phyloP scores from a whole-genome alignment of 2,888 invertebrate species.

The Cheilosia grossa region DNA sequence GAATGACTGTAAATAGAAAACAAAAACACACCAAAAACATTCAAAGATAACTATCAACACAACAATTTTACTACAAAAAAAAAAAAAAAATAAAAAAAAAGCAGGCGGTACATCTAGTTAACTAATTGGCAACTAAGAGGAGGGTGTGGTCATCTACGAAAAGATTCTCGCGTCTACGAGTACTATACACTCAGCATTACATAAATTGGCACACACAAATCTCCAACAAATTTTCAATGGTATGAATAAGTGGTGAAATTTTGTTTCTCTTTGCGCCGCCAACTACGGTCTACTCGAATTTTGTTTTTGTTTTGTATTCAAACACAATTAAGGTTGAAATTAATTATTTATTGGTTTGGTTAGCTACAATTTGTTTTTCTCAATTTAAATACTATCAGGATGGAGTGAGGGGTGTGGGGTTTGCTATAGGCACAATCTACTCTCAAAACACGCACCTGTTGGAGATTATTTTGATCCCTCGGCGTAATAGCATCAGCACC shows the following conservation, averaged over 20 bases:
- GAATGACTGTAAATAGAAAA: conserved; percentile 88
- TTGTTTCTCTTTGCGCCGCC: conserved; percentile 15
- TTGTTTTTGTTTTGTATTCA: conserved; percentile 42
- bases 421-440: conserved; percentile 50
- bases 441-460: conserved; percentile 88
- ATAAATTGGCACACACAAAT: conserved; percentile 69
- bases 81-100: conserved; percentile 28
- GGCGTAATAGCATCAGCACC: conserved; percentile 97
- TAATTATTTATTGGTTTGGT: conserved; percentile 54
- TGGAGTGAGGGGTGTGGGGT: conserved; percentile 14
- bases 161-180: conserved; percentile 3
- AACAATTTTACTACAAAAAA: conserved; percentile 10
- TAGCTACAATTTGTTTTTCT: conserved; percentile 56
- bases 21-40: conserved; percentile 26
- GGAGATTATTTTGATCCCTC: conserved; percentile 93
- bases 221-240: conserved; percentile 51
- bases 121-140: conserved; percentile 54
- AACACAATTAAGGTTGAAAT: conserved; percentile 64
- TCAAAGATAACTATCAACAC: conserved; percentile 30
- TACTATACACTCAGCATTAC: conserved; percentile 33
- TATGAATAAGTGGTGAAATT: conserved; percentile 55
- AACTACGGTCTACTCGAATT: background rate
- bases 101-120: conserved; percentile 48
- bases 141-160: conserved; percentile 26
- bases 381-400: background rate